Conservation (phyloP, 2,888 invertebrate species). For the Melanophora roralis region DNA sequence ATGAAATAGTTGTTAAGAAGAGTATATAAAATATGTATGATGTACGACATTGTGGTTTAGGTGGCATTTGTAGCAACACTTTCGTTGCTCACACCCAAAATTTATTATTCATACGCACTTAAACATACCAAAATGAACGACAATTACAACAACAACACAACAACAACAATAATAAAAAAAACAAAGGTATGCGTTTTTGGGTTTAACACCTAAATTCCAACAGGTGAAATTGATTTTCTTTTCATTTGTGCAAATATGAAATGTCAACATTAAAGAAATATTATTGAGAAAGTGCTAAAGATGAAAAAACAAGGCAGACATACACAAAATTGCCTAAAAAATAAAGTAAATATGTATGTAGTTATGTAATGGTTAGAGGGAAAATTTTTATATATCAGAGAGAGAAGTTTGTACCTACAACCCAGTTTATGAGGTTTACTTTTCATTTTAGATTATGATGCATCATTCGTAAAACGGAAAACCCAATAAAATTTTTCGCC, state of each 20-base stretch:
- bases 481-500: too few relatives aligned
- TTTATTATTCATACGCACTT: too few relatives aligned
- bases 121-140: slow-evolving; percentile 14
- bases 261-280: slow-evolving; percentile 70
- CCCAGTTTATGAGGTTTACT: not conserved
- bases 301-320: slow-evolving; percentile 6
- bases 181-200: slow-evolving; percentile 63
- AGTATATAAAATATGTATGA: too few relatives aligned
- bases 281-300: slow-evolving; percentile 65
- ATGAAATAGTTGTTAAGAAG: too few relatives aligned
- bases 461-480: too few relatives aligned
- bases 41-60: not conserved
- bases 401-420: not conserved
- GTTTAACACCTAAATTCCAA: slow-evolving; percentile 74
- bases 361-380: slow-evolving; percentile 8
- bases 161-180: slow-evolving; percentile 38
- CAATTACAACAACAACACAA: slow-evolving; percentile 57
- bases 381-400: not conserved
- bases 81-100: slow-evolving; percentile 38
- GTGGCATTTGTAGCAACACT: not conserved
- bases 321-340: slow-evolving; percentile 18
- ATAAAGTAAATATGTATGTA: slow-evolving; percentile 13
- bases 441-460: too few relatives aligned
- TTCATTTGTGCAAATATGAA: slow-evolving; percentile 76
- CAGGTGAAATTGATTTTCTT: slow-evolving; percentile 77